These are phyloP conservation scores for Chrysogorgia sp. DNA, from an alignment of 92 coral and sea anemone genomes.

Conservation along the genomic window DNA sequence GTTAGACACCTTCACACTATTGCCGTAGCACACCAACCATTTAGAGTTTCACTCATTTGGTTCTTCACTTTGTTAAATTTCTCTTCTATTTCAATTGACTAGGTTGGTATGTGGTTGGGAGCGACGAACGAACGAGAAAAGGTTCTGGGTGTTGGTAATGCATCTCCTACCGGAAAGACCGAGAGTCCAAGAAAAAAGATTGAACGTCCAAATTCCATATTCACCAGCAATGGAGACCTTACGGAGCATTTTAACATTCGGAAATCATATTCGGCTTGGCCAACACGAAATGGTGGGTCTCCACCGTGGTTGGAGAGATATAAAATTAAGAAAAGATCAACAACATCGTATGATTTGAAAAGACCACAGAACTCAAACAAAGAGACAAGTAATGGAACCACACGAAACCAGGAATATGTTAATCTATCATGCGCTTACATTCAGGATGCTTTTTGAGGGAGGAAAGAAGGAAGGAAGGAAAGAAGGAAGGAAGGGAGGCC, in stretches of 20 bases:
- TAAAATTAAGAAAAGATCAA: conserved; percentile 84
- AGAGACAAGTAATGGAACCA: neutral
- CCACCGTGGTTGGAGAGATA: conserved; percentile 95
- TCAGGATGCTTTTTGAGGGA: conserved; percentile 13
- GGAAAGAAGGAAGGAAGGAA: neutral
- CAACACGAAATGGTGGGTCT: conserved; percentile 83
- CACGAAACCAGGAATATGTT: conserved; percentile 22
- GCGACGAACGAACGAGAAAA: neutral
- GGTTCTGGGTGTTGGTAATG: neutral
- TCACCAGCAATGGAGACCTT: neutral
- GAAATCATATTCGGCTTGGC: conserved; percentile 10
- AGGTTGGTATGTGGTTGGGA: conserved; percentile 31
- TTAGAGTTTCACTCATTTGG: neutral
- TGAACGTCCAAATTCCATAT: neutral
- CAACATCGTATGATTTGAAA: conserved; percentile 49
- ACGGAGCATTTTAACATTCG: neutral
- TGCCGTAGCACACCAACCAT: neutral
- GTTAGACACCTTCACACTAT: neutral
- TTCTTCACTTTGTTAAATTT: neutral
- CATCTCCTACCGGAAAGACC: neutral
- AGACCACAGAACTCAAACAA: neutral
- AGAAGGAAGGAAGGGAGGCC: neutral
- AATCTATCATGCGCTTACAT: conserved; percentile 20
- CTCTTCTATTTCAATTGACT: neutral
- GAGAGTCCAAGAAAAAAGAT: neutral